Percentiles rank a stretch among this genome's conserved stretches.
Evolutionary conservation across 1,140 invertebrate genomes (phyloP).

Genomic region (Leptonema lineaticorne): DNA sequence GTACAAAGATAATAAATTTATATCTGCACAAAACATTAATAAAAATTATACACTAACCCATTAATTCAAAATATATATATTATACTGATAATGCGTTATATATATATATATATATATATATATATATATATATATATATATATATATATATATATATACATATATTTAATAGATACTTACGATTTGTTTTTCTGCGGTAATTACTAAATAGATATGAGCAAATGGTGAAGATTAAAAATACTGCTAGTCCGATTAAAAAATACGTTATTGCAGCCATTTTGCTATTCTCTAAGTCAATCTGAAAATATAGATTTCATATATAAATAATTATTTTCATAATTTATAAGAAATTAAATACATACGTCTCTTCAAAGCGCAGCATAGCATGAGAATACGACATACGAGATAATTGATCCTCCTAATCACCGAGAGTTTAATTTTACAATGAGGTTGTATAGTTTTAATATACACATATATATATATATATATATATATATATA

Average conservation of each 20-base stretch:
- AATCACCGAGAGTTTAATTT: not conserved
- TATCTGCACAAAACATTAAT: not conserved
- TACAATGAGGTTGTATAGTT: not conserved
- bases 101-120: not conserved
- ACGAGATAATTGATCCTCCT: no score
- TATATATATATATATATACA: no score
- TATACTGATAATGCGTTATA: not conserved
- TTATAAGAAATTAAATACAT: not conserved
- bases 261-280: not conserved
- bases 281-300: not conserved
- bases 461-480: not conserved
- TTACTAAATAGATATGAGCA: conserved; percentile 8
- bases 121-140: not conserved
- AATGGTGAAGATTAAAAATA: not conserved
- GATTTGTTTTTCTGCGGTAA: conserved; percentile 4
- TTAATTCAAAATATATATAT: no score
- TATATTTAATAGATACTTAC: conserved; percentile 1
- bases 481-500: no score
- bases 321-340: not conserved
- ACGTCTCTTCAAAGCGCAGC: not conserved
- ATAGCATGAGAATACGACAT: no score
- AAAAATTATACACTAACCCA: no score
- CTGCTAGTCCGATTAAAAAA: not conserved
- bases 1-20: not conserved
- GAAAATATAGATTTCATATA: not conserved